Evolutionary conservation across 1,140 invertebrate genomes (phyloP).

Genomic region (Pemphigus obesinymphae): DNA sequence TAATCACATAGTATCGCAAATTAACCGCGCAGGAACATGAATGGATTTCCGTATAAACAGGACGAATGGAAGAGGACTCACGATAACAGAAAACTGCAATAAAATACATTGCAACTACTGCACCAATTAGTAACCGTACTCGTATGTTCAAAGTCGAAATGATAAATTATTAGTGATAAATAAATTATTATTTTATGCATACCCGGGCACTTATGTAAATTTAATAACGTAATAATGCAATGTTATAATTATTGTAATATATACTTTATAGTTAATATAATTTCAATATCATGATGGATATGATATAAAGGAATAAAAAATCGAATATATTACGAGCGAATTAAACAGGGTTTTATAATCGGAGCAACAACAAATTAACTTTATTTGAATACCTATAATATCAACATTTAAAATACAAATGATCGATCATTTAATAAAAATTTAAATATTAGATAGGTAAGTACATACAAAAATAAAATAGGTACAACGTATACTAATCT

Average conservation of each 20-base stretch:
- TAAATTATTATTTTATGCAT: neutral
- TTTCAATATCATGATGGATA: neutral
- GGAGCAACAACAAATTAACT: neutral
- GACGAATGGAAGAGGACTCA: neutral
- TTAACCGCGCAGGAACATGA: neutral
- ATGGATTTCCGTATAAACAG: too few species aligned
- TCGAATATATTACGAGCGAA: neutral
- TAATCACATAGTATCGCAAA: neutral
- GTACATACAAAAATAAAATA: too few species aligned
- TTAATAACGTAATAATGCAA: neutral
- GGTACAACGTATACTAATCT: too few species aligned
- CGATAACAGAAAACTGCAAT: neutral
- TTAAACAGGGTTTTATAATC: neutral
- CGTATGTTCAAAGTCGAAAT: neutral
- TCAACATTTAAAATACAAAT: neutral
- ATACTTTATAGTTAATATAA: neutral
- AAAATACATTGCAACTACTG: neutral
- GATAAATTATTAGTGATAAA: neutral
- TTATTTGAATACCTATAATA: neutral
- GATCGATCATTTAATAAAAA: too few species aligned
- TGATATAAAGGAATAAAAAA: neutral
- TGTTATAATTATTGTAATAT: neutral
- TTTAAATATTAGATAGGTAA: too few species aligned
- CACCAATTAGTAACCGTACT: neutral
- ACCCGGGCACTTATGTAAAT: neutral